phyloP scores from a whole-genome alignment of 2,797 vertebrate genomes.

The Morus bassanus region DNA sequence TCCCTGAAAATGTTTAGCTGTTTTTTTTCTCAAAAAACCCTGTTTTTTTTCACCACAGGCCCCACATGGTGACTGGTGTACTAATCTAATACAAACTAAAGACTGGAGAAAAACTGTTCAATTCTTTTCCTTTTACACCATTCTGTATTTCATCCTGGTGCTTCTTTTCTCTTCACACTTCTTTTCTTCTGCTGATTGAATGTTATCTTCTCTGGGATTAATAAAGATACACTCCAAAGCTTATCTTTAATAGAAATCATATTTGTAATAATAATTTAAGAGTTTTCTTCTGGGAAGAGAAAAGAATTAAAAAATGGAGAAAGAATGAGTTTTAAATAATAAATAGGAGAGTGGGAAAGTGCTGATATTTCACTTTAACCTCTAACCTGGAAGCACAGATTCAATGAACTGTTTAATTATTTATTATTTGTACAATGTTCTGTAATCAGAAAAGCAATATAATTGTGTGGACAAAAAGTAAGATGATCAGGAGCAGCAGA shows the following conservation, averaged over 20 bases:
- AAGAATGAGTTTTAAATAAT: neutral
- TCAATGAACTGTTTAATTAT: neutral
- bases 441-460: neutral
- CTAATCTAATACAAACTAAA: neutral
- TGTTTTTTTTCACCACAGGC: neutral
- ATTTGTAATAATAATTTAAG: neutral
- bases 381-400: neutral
- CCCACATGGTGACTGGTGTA: too few species aligned
- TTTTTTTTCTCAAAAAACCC: neutral
- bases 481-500: neutral
- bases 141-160: neutral
- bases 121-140: neutral
- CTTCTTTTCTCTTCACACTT: neutral
- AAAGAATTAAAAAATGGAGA: neutral
- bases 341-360: neutral
- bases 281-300: neutral
- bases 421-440: neutral
- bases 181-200: neutral
- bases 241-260: slow-evolving; percentile 5
- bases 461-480: neutral
- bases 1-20: neutral
- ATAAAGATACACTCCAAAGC: neutral
- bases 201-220: neutral
- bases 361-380: neutral
- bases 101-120: neutral